These are phyloP conservation scores for Leistus spinibarbis DNA, from an alignment of 2,888 invertebrate species.

Conservation along the genomic window DNA sequence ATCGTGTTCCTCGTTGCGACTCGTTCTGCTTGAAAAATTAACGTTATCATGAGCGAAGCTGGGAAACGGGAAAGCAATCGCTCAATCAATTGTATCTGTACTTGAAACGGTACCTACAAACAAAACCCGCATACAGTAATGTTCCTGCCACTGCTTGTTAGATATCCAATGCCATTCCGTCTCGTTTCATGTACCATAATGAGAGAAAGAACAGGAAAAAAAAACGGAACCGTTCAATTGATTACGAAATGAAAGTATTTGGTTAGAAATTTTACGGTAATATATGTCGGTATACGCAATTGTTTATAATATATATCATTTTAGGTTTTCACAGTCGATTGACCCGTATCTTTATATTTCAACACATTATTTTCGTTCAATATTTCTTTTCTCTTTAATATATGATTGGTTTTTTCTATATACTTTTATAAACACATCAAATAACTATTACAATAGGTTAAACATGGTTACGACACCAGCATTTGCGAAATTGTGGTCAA, in stretches of 20 bases:
- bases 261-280: constrained; percentile 21
- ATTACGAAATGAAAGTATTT: constrained; percentile 29
- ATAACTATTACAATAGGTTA: neutral
- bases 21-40: neutral
- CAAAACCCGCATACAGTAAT: neutral
- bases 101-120: neutral
- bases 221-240: neutral
- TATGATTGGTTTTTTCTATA: neutral
- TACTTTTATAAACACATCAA: neutral
- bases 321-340: neutral
- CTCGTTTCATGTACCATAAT: neutral
- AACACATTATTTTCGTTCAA: neutral
- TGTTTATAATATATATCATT: constrained; percentile 1
- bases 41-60: neutral
- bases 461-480: no score
- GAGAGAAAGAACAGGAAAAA: neutral
- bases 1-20: neutral
- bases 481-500: neutral
- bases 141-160: neutral
- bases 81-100: neutral
- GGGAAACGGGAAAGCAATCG: neutral
- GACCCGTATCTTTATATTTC: neutral
- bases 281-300: constrained; percentile 14
- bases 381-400: neutral
- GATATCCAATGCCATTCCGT: neutral